Conservation (phyloP, 23 tunicate species). For the Clavelina lepadiformis region DNA sequence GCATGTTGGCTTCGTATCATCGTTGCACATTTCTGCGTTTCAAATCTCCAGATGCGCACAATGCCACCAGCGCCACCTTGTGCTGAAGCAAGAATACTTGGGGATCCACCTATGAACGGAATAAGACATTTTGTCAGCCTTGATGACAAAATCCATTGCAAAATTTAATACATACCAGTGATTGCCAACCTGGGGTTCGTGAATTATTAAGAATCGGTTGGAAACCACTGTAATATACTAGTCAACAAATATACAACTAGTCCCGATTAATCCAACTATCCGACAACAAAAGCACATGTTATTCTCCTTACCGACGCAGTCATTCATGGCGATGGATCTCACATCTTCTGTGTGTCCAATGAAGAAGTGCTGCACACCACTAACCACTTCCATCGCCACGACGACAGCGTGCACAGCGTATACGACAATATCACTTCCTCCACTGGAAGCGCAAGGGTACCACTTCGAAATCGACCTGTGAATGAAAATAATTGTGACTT, state of each 20-base stretch:
- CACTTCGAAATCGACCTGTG: slow-evolving; percentile 54
- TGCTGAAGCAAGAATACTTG: slow-evolving; percentile 67
- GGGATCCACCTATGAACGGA: slow-evolving; percentile 12
- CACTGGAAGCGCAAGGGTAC: slow-evolving; percentile 50
- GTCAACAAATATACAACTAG: too few species aligned
- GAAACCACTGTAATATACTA: too few species aligned
- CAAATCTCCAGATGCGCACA: slow-evolving; percentile 76
- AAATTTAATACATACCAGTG: not conserved
- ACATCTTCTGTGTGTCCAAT: slow-evolving; percentile 83
- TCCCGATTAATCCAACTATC: too few species aligned
- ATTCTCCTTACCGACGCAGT: slow-evolving; percentile 20
- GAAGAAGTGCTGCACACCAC: slow-evolving; percentile 67
- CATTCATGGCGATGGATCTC: slow-evolving; percentile 56
- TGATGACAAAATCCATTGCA: not conserved
- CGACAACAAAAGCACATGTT: too few species aligned
- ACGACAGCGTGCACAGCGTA: slow-evolving; percentile 84
- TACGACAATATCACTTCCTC: slow-evolving; percentile 63
- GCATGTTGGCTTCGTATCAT: slow-evolving; percentile 60
- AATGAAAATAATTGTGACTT: not conserved
- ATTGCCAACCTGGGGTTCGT: too few species aligned
- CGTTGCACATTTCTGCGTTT: slow-evolving; percentile 65
- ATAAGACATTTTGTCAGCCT: not conserved
- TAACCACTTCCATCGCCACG: slow-evolving; percentile 73
- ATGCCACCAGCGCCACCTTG: slow-evolving; percentile 78
- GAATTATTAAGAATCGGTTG: too few species aligned